phyloP scores from a whole-genome alignment of 1,140 invertebrate species.

The Ips typographus region DNA sequence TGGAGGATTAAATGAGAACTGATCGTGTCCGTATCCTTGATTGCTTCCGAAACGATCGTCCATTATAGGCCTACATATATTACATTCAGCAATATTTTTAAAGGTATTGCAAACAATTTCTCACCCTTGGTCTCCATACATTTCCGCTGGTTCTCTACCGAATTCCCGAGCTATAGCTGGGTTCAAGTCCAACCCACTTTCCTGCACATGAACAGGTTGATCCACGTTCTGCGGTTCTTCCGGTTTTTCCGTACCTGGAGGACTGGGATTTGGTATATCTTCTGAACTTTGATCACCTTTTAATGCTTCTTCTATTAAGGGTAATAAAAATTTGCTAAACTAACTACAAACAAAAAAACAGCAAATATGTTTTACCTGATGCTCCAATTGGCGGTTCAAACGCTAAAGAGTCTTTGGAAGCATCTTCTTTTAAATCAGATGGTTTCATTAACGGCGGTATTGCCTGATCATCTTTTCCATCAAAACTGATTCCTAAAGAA shows the following conservation, averaged over 20 bases:
- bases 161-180: too few species aligned
- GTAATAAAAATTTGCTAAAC: too few species aligned
- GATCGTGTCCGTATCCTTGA: not conserved
- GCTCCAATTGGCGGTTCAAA: constrained; percentile 3
- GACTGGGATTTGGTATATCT: too few species aligned
- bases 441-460: not conserved
- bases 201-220: too few species aligned
- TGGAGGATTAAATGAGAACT: not conserved
- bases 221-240: too few species aligned
- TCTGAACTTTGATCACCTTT: too few species aligned
- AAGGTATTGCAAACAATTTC: not conserved
- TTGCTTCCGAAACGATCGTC: not conserved
- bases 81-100: not conserved
- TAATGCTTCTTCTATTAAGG: too few species aligned
- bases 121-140: too few species aligned
- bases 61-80: not conserved
- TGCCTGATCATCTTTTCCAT: not conserved
- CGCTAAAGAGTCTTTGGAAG: not conserved
- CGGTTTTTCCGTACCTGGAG: too few species aligned
- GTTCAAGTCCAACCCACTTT: too few species aligned
- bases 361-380: not conserved
- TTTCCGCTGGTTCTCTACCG: too few species aligned
- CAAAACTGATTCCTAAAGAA: constrained; percentile 17
- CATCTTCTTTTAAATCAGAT: constrained; percentile 4
- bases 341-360: too few species aligned